A percentile compares a stretch with the other conserved stretches of the same genome.
Evolutionary conservation across 1,140 invertebrate genomes (phyloP).

Genomic region (Nymphalis io): DNA sequence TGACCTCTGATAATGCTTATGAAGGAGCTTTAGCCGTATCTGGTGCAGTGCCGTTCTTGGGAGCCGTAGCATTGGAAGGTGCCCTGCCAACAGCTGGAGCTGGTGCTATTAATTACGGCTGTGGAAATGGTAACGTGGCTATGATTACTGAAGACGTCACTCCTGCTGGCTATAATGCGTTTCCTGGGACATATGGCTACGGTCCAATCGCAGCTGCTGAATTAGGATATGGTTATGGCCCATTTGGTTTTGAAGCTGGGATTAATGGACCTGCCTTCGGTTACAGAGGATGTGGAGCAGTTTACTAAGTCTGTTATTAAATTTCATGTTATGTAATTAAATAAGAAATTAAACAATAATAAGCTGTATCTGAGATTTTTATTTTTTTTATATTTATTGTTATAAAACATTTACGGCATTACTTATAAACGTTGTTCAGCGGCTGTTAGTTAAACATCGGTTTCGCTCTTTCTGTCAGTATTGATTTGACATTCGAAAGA

Average conservation of each 20-base stretch:
- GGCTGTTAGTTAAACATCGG: too few species aligned
- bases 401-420: background rate
- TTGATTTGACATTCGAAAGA: too few species aligned
- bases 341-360: constrained; percentile 3
- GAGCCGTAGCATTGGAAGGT: constrained; percentile 48
- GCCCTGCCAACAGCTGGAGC: constrained; percentile 42
- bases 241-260: constrained; percentile 7
- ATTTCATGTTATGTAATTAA: background rate
- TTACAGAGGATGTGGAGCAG: constrained; percentile 4
- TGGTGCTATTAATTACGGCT: constrained; percentile 41
- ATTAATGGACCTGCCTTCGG: constrained; percentile 7
- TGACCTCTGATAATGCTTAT: constrained; percentile 47
- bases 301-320: constrained; percentile 8
- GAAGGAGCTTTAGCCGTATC: constrained; percentile 47
- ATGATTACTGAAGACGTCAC: constrained; percentile 42
- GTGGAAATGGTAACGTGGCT: constrained; percentile 46
- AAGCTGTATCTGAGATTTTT: background rate
- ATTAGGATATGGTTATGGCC: background rate
- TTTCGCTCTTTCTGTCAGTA: too few species aligned
- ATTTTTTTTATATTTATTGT: background rate
- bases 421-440: too few species aligned
- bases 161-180: background rate
- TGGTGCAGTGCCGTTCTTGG: constrained; percentile 50
- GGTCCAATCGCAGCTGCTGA: background rate
- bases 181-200: constrained; percentile 7